Evolutionary conservation across 2,113 vertebrate species (phyloP), one percentile per base, ranked within the genome.

Genomic region (Psittacula cyanocephala): DNA sequence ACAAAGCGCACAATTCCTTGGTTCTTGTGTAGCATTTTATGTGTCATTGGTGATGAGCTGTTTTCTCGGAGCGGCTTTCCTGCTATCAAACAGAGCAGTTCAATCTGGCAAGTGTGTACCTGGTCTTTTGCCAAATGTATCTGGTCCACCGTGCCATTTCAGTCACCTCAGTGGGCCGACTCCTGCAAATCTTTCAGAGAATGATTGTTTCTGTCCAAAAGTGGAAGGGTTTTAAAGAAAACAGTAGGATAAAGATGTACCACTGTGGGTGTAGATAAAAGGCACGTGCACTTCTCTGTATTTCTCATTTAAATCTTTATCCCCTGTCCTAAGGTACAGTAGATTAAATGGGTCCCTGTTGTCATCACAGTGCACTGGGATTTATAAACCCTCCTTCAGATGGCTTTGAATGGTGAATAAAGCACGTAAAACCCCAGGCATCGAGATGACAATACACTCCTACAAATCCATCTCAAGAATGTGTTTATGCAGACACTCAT

Each of bases 1-100:
- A 77, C 70, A 81, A 94, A 95, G 64, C 91, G 93, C 96, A 96
- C 96, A 96, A 96, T 89, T 91, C 78, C 67, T 88, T 55, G 12
- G 37, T 88, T 93, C 91, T 69, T 33, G 41, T 88, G 9, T 70
- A 64, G 77, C 68, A 11, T 90, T 97, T 86, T 18, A n/a, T 69
- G 86, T 79, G 87, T 93, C 37, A 7, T 28, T 33, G n/a, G 81
- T 11, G n/a, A 37, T 2, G n/a, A 92, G 76, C 79, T 35, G 49
- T 95, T 89, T 59, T 57, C 83, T 97, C 71, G 52, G 74, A 64
- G 43, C 3, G 7, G 74, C 19, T 15, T 68, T n/a, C 10, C 92
- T 86, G 87, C 91, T 89, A 1, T 29, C 63, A 43, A 37, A 53
- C 23, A 37, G 81, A 94, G 82, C 75, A 27, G 60, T 83, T 85